Conservation (phyloP, 1,140 invertebrate genomes). For the Cyclina sinensis region DNA sequence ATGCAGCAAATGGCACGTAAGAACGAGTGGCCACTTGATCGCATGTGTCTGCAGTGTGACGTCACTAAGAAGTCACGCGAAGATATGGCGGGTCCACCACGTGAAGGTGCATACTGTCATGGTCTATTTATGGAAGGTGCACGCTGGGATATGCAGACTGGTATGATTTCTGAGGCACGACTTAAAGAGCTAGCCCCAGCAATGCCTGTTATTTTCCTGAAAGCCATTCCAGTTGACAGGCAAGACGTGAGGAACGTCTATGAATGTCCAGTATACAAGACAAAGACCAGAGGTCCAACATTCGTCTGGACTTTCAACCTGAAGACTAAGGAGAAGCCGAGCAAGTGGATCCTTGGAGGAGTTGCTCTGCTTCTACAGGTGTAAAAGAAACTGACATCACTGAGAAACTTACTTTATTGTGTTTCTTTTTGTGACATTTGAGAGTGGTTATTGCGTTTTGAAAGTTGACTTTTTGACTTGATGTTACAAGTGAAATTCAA, state of each 20-base stretch:
- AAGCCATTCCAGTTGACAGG: conserved; percentile 96
- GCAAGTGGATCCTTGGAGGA: conserved; percentile 97
- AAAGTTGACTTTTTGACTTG: no score
- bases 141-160: conserved; percentile 95
- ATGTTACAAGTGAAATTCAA: no score
- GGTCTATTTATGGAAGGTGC: conserved; percentile 98
- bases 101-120: conserved; percentile 97
- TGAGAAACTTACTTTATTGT: no score
- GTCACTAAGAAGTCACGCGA: conserved; percentile 98
- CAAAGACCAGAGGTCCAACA: conserved; percentile 94
- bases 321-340: conserved; percentile 97
- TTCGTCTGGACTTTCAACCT: conserved; percentile 99
- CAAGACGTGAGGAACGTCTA: conserved; percentile 97
- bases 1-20: conserved; percentile 98
- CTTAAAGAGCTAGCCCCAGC: conserved; percentile 96
- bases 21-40: conserved; percentile 97
- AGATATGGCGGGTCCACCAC: conserved; percentile 94
- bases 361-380: conserved; percentile 96
- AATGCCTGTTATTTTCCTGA: conserved; percentile 98
- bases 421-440: no score
- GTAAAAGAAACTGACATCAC: no score
- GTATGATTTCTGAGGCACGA: conserved; percentile 95
- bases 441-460: no score
- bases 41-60: conserved; percentile 98
- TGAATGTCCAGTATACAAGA: conserved; percentile 98